phyloP scores from a whole-genome alignment of 2,888 invertebrate species.

The Mycogona germanica region DNA sequence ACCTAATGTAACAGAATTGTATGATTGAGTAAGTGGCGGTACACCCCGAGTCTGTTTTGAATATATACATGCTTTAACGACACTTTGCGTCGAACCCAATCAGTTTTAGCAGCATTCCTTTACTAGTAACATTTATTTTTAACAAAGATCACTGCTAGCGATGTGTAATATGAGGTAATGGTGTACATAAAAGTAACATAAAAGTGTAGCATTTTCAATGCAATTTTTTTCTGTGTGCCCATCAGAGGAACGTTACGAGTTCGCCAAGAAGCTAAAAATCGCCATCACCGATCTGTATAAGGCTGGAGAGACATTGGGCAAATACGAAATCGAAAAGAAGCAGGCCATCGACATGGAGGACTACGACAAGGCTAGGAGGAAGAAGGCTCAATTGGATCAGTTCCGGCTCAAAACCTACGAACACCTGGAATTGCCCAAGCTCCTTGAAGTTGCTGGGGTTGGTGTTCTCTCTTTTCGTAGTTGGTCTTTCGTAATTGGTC shows the following conservation, averaged over 20 bases:
- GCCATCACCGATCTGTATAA: conserved; percentile 69
- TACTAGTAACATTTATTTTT: too few species aligned
- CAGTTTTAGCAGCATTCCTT: too few species aligned
- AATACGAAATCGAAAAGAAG: conserved; percentile 79
- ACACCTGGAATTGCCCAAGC: conserved; percentile 56
- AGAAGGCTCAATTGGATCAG: conserved; percentile 79
- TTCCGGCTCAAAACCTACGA: conserved; percentile 62
- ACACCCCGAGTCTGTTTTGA: too few species aligned
- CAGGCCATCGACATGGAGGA: conserved; percentile 87
- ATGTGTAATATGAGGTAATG: too few species aligned
- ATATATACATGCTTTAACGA: too few species aligned
- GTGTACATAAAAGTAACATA: too few species aligned
- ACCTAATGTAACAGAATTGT: too few species aligned
- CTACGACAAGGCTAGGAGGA: conserved; percentile 76
- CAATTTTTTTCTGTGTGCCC: not conserved
- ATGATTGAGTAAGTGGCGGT: too few species aligned
- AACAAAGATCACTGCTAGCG: too few species aligned
- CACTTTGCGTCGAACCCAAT: too few species aligned
- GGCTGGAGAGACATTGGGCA: conserved; percentile 78
- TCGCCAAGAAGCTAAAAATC: conserved; percentile 77
- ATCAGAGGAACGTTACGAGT: conserved; percentile 81
- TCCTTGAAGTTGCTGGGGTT: conserved; percentile 43
- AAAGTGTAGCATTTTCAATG: too few species aligned
- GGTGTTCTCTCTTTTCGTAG: not conserved
- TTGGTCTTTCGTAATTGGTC: too few species aligned